Conservation (phyloP, 2,888 invertebrate genomes). For the Theodoxus fluviatilis region DNA sequence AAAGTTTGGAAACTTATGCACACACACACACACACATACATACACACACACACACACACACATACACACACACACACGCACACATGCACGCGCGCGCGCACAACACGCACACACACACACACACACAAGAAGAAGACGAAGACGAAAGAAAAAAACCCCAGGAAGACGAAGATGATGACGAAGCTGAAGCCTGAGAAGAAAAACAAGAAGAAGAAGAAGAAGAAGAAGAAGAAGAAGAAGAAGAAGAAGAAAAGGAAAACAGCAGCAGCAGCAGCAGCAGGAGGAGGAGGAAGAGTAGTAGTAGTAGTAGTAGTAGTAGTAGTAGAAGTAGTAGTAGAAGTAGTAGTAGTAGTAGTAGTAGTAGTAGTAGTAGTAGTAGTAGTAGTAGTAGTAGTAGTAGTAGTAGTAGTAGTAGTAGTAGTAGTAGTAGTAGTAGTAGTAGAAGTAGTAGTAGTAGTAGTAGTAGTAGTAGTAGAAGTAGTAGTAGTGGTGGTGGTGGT, state of each 20-base stretch:
- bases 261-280: too few species aligned
- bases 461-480: conserved; percentile 15
- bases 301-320: conserved; percentile 22
- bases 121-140: too few species aligned
- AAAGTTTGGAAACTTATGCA: too few species aligned
- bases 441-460: conserved; percentile 22
- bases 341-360: conserved; percentile 21
- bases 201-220: too few species aligned
- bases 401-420: conserved; percentile 26
- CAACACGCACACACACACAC: too few species aligned
- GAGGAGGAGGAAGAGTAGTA: too few species aligned
- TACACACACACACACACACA: background rate
- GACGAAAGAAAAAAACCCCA: too few species aligned
- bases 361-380: conserved; percentile 27
- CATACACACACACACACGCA: background rate
- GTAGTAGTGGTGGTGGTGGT: conserved; percentile 13
- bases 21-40: background rate
- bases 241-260: too few species aligned
- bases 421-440: conserved; percentile 21
- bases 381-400: conserved; percentile 26
- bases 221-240: too few species aligned
- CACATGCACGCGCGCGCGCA: background rate
- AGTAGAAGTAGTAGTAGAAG: conserved; percentile 22
- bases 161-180: too few species aligned
- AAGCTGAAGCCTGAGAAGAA: too few species aligned